Evolutionary conservation across 2,113 vertebrate species (phyloP), one percentile per base, ranked within the genome.

Genomic region (Ornithorhynchus anatinus): DNA sequence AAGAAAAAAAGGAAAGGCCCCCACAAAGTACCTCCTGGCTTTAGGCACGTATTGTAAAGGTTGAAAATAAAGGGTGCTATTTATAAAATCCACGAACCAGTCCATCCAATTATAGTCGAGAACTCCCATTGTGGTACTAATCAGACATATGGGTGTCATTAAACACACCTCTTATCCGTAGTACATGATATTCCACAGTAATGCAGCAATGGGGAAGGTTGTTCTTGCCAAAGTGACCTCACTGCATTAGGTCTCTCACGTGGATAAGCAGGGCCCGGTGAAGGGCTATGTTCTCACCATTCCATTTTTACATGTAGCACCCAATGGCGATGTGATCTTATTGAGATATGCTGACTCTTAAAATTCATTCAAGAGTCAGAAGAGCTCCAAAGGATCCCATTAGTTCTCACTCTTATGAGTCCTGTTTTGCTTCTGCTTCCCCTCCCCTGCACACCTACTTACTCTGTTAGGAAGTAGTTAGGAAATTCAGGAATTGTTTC

Each of bases 231-330:
- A 42, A 60, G 52, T 84, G 78, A 87, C 48, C 82, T 86, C 79
- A 85, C n/a, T 76, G 42, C 23, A 44, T 48, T 59, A 63, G 39
- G 72, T 72, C 68, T 3, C 62, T 66, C 64, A 47, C 53, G 29
- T 58, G 8, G 61, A 85, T 84, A 83, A 89, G 84, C 17, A 72
- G 65, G 68, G 77, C 48, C 48, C 86, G 80, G 20, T 27, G 69
- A 84, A 89, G 86, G 73, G 70, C 65, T 88, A 89, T 89, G 73
- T 67, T 83, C 68, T 88, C 79, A 84, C 37, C 81, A 80, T 45
- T 64, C 71, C 67, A 65, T 85, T 81, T 81, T 81, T 78, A 70
- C 79, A 53, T 75, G 64, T 84, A 85, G 84, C 85, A 36, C 82
- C 75, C 40, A 72, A 72, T 76, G 79, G 77, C 74, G 78, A 60